phyloP scores from a whole-genome alignment of 2,888 invertebrate genomes.

The Protonemura montana region DNA sequence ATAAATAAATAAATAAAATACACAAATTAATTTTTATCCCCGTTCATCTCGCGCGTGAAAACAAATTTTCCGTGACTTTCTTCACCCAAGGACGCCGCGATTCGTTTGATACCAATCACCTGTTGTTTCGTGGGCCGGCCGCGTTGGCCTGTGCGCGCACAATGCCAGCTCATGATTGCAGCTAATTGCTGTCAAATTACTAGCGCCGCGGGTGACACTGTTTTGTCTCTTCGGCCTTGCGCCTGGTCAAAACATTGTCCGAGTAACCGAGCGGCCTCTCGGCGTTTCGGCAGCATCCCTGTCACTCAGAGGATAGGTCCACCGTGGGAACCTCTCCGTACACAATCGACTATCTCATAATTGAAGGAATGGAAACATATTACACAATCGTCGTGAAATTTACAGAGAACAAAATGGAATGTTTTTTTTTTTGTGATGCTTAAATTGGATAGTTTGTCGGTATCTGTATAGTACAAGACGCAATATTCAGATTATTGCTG shows the following conservation, averaged over 20 bases:
- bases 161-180: too few relatives aligned
- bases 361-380: constrained; percentile 2
- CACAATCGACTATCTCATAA: background rate
- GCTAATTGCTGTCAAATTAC: background rate
- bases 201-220: background rate
- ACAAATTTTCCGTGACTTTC: background rate
- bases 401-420: background rate
- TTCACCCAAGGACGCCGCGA: background rate
- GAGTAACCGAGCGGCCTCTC: background rate
- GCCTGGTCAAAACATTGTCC: background rate
- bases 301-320: background rate
- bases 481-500: background rate
- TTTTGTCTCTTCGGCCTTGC: background rate
- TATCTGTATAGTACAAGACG: background rate
- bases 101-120: background rate
- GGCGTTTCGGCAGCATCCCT: background rate
- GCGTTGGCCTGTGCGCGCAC: background rate
- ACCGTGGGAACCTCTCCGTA: background rate
- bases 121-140: background rate
- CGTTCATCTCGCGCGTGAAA: background rate
- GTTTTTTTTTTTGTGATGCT: background rate
- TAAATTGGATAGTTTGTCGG: background rate
- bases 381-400: background rate
- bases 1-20: too few relatives aligned
- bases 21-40: background rate